Percentiles rank a stretch among this genome's conserved stretches.
These are phyloP conservation scores for Grapholita molesta DNA, from an alignment of 1,140 invertebrate genomes.

Conservation along the genomic window DNA sequence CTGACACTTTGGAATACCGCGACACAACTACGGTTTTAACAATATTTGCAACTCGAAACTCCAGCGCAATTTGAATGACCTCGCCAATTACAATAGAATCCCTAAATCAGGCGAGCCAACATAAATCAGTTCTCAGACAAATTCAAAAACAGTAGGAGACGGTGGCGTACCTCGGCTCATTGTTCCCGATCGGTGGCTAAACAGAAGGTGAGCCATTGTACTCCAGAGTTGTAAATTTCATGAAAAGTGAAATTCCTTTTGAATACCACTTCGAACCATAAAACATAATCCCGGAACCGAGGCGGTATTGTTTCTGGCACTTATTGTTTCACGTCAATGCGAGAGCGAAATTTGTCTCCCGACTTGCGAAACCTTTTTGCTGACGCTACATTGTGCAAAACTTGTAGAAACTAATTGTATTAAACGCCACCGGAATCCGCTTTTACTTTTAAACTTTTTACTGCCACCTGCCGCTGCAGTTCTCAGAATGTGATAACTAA, in stretches of 20 bases:
- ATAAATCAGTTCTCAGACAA: slow-evolving; percentile 71
- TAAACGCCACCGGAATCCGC: slow-evolving; percentile 28
- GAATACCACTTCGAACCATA: slow-evolving; percentile 68
- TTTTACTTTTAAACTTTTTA: slow-evolving; percentile 30
- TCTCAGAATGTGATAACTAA: background rate
- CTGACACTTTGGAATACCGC: slow-evolving; percentile 1
- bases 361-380: slow-evolving; percentile 44
- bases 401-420: slow-evolving; percentile 20
- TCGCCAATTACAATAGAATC: slow-evolving; percentile 68
- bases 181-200: slow-evolving; percentile 69
- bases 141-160: slow-evolving; percentile 76
- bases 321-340: slow-evolving; percentile 73
- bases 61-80: slow-evolving; percentile 47
- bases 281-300: slow-evolving; percentile 66
- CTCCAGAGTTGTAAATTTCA: slow-evolving; percentile 74
- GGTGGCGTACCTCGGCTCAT: slow-evolving; percentile 69
- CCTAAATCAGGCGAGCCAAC: slow-evolving; percentile 59
- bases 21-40: slow-evolving; percentile 45
- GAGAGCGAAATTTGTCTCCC: slow-evolving; percentile 56
- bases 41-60: slow-evolving; percentile 42
- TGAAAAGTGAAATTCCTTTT: slow-evolving; percentile 78
- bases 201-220: slow-evolving; percentile 76
- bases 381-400: slow-evolving; percentile 47
- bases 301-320: slow-evolving; percentile 70
- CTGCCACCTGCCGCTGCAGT: background rate